Base-by-base conservation (phyloP, 1,140 invertebrate genomes). In the Scaptomyza pallida region DNA sequence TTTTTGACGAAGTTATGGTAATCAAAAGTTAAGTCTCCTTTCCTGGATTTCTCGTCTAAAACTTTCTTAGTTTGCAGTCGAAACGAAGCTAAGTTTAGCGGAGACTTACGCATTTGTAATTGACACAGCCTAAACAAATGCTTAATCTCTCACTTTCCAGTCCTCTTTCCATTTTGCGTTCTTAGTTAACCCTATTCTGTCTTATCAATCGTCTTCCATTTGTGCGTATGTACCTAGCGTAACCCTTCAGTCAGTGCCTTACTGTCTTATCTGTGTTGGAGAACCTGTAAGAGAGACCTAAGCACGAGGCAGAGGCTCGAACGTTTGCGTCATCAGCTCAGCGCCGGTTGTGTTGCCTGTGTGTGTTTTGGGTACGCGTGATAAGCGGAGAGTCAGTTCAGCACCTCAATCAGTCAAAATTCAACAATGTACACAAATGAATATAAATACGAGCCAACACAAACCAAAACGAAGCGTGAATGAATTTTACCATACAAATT, bases 401-500 rank as follows among this genome's bases (percentile, higher is more conserved):
- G 26, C 74, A 78, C 79, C 75, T 83, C 79, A 86, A 80, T 86
- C 81, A 85, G 81, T 86, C 77, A 77, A 70, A 80, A 80, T 62
- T 57, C 64, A 80, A 77, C 41, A 60, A 72, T 67, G 56, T 69
- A 62, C 72, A 78, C n/a, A n/a, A n/a, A n/a, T n/a, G n/a, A 83
- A 83, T 69, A 80, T 30, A 71, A 76, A 64, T 47, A 79, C 44
- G 63, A 65, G 51, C 37, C 17, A 30, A 51, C 15, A 21, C 5
- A 30, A 48, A 43, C 57, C 50, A 59, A 81, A 76, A 50, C 50
- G 44, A 82, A 65, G 81, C 76, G 81, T 85, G 81, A 85, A 85
- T 85, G 81, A 85, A 85, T 85, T 76, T 63, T 78, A 85, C 73
- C 61, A 71, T 73, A 78, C 76, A 85, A 85, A 85, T 85, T 76